These are phyloP conservation scores for Manis javanica DNA, from an alignment of 2,797 vertebrate species.

Conservation along the genomic window DNA sequence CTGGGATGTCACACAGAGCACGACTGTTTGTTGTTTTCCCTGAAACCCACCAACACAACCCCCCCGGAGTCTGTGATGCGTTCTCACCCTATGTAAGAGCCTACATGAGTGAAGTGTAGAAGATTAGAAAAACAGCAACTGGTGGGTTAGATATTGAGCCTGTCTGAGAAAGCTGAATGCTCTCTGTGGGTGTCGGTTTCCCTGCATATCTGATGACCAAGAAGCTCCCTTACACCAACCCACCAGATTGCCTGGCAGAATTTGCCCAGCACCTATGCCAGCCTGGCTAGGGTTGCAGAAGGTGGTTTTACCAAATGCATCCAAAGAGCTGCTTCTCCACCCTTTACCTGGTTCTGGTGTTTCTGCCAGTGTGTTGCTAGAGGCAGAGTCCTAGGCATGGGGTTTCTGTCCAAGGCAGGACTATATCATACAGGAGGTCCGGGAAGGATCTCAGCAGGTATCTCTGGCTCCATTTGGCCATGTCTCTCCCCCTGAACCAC, in stretches of 20 bases:
- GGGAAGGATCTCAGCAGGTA: neutral
- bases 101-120: neutral
- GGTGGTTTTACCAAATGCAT: neutral
- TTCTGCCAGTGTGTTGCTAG: neutral
- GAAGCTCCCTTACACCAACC: neutral
- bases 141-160: neutral
- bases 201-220: neutral
- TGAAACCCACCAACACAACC: neutral
- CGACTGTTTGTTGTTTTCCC: neutral
- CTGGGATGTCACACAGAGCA: neutral
- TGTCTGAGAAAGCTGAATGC: neutral
- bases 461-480: neutral
- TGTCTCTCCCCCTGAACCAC: neutral
- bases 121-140: neutral
- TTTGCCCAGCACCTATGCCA: neutral
- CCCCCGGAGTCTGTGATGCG: neutral
- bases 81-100: neutral
- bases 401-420: neutral
- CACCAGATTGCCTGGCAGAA: constrained; percentile 47
- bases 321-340: neutral
- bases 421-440: neutral
- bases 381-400: neutral
- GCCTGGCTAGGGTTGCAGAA: neutral
- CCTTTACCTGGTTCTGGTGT: neutral
- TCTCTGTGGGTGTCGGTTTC: neutral